phyloP scores from a whole-genome alignment of 2,797 vertebrate species.

The Aulostomus chinensis region DNA sequence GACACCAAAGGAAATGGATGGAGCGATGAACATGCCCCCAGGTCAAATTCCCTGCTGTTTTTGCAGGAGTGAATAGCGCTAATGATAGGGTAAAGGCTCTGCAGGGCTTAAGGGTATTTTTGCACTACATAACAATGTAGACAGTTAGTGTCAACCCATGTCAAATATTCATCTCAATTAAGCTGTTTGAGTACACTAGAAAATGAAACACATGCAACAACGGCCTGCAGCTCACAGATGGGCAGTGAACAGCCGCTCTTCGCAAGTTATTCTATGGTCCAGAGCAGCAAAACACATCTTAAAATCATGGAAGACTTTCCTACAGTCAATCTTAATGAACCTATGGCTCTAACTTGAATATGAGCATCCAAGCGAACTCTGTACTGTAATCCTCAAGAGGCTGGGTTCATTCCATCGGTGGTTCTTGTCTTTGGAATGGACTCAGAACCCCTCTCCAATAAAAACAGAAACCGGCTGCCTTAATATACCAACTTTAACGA shows the following conservation, averaged over 20 bases:
- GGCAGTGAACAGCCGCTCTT: too few relatives aligned
- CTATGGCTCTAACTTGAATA: too few relatives aligned
- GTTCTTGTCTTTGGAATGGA: constrained; percentile 6
- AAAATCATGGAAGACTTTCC: neutral
- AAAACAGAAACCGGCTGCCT: neutral
- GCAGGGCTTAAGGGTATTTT: constrained; percentile 7
- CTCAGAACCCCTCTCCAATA: neutral
- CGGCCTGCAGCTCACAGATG: neutral
- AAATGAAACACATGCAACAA: neutral
- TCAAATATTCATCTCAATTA: constrained; percentile 25
- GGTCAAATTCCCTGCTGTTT: constrained; percentile 54
- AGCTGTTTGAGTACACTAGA: neutral
- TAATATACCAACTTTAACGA: neutral
- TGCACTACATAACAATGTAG: constrained; percentile 23
- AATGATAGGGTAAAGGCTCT: constrained; percentile 30
- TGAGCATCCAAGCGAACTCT: too few relatives aligned
- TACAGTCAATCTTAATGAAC: neutral
- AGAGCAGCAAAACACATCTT: neutral
- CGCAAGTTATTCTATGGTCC: too few relatives aligned
- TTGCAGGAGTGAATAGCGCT: constrained; percentile 26
- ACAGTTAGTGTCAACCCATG: constrained; percentile 14
- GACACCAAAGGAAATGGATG: constrained; percentile 32
- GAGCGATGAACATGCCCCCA: constrained; percentile 28
- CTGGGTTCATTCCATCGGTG: neutral
- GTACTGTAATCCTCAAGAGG: neutral